Evolutionary conservation across 2,888 invertebrate species (phyloP).

Genomic region (Masnerella sp.): DNA sequence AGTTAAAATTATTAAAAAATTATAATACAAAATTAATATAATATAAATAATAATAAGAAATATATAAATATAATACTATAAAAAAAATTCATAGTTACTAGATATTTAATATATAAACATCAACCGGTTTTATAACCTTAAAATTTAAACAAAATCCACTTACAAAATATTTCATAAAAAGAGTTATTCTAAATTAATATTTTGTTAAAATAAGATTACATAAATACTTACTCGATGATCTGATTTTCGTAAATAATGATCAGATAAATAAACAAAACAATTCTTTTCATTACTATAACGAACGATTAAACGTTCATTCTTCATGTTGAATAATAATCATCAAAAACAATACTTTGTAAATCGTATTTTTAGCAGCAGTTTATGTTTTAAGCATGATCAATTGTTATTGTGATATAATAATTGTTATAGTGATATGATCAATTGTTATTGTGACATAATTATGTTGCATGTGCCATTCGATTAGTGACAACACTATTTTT

Average conservation of each 20-base stretch:
- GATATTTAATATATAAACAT: neutral
- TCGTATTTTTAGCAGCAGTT: no score
- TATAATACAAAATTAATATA: neutral
- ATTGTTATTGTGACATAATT: no score
- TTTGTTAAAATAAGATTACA: no score
- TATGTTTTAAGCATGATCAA: no score
- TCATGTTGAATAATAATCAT: no score
- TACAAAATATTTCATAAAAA: neutral
- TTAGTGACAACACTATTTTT: no score
- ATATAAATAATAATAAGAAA: neutral
- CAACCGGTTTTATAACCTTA: neutral
- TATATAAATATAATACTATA: neutral
- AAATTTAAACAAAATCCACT: neutral
- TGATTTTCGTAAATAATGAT: neutral
- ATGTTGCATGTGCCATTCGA: no score
- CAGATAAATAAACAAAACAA: constrained; percentile 7
- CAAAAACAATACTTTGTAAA: no score
- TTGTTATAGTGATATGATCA: no score
- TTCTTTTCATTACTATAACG: neutral
- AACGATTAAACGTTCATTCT: constrained; percentile 8
- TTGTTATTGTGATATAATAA: no score
- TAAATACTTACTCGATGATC: no score
- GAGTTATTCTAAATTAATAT: neutral
- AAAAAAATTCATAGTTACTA: neutral
- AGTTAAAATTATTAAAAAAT: neutral